phyloP scores from a whole-genome alignment of 2,888 invertebrate genomes.

The Tipula vernalis region DNA sequence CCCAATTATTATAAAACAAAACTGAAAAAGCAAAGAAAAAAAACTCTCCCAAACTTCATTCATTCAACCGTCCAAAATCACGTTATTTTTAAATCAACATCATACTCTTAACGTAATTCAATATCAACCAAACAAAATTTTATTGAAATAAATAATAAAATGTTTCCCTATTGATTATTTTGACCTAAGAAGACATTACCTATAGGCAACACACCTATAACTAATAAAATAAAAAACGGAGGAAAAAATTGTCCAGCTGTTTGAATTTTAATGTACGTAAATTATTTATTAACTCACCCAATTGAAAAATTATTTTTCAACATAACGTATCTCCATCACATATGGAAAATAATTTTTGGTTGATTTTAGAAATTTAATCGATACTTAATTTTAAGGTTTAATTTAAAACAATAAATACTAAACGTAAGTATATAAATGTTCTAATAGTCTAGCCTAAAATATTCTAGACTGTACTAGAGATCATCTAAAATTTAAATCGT shows the following conservation, averaged over 20 bases:
- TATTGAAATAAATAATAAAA: background rate
- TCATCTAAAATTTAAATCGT: background rate
- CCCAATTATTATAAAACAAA: background rate
- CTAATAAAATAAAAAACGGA: background rate
- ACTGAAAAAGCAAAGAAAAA: background rate
- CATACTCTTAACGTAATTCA: background rate
- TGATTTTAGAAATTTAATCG: background rate
- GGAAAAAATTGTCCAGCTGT: background rate
- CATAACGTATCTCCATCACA: background rate
- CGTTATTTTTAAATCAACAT: background rate
- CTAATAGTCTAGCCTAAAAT: background rate
- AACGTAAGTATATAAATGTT: background rate
- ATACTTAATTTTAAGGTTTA: background rate
- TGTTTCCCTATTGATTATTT: background rate
- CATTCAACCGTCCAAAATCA: conserved; percentile 4
- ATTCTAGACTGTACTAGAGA: background rate
- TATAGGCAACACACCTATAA: background rate
- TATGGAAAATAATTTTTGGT: background rate
- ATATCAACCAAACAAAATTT: background rate
- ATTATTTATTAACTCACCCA: background rate
- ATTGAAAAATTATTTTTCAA: background rate
- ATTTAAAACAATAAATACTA: background rate
- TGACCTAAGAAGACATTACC: background rate
- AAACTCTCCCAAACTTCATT: background rate
- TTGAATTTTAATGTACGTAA: background rate